Conservation (phyloP, 2,113 vertebrate species). For the Sarotherodon lohbergeri region DNA sequence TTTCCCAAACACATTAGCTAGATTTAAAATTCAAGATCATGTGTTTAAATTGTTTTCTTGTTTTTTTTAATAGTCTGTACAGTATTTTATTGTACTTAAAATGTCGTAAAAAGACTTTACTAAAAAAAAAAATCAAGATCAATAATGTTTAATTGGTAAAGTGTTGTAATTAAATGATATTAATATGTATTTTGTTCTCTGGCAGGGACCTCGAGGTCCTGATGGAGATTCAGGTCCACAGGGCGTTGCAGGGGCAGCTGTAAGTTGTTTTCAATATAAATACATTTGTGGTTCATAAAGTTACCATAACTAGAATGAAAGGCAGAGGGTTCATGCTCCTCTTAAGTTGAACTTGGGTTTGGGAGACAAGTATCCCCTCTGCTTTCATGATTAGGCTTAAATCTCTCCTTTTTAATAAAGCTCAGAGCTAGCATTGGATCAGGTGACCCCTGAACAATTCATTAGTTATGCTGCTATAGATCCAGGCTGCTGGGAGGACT, state of each 20-base stretch:
- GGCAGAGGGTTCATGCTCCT: background rate
- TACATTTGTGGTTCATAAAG: background rate
- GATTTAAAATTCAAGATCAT: background rate
- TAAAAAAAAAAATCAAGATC: background rate
- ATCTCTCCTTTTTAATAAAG: background rate
- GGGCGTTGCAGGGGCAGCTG: slow-evolving; percentile 83
- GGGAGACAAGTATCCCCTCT: background rate
- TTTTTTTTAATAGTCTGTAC: background rate
- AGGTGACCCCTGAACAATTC: background rate
- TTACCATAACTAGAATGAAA: background rate
- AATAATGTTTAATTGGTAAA: background rate
- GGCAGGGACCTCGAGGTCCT: slow-evolving; percentile 83
- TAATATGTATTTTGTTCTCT: background rate
- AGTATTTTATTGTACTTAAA: background rate
- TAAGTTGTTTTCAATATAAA: slow-evolving; percentile 66
- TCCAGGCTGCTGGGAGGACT: background rate
- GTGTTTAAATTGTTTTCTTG: background rate
- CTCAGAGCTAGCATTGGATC: background rate
- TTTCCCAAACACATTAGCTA: background rate
- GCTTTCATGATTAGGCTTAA: background rate
- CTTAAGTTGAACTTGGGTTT: background rate
- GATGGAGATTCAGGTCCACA: slow-evolving; percentile 88
- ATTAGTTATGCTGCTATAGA: background rate
- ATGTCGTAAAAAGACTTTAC: background rate
- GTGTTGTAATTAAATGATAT: background rate